Evolutionary conservation across 2,888 invertebrate genomes (phyloP), one percentile per base, ranked within the genome.

Genomic region (Mesoligia furuncula): DNA sequence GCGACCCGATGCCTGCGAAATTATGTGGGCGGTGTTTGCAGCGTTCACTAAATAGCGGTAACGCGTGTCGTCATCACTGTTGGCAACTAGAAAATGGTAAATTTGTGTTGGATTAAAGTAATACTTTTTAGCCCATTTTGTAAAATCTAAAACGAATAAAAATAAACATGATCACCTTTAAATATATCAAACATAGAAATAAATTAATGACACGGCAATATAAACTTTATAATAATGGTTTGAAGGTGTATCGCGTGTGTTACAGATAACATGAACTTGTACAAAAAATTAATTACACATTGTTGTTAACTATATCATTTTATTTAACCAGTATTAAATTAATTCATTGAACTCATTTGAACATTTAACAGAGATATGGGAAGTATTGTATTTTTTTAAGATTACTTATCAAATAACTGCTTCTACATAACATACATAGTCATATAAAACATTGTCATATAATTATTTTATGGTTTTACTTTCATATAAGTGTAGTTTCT

Each of bases 1-100:
- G 96, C 99, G 99, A 96, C 97, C 98, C 68, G 98, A 98, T 93
- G 98, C 98, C 80, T 98, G 98, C 92, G 99, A 99, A 94, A 98
- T 99, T 90, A 98, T 99, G 97, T 99, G 99, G 99, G 99, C 99
- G 75, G 99, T 99, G 80, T 99, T 99, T 96, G 99, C 99, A 89
- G 99, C 99, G 82, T 99, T 99, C 97, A 99, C 99, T 92, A 99
- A 99, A 98, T 99, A 98, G 98, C 97, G 92, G 90, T 94, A 92
- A 92, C 87, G 87, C 80, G 84, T 84, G 86, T 84, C 90, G 81
- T 87, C 85, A 83, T 83, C 87, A 80, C 85, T 87, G 81, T 87
- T 87, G 87, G 87, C 85, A 87, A 83, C 87, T 86, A 90, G 86
- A 82, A 84, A 88, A 88, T 84, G 83, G 85, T 89, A 86, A 88